Evolutionary conservation across 2,888 invertebrate species (phyloP).

Genomic region (Platycheirus rosarum): DNA sequence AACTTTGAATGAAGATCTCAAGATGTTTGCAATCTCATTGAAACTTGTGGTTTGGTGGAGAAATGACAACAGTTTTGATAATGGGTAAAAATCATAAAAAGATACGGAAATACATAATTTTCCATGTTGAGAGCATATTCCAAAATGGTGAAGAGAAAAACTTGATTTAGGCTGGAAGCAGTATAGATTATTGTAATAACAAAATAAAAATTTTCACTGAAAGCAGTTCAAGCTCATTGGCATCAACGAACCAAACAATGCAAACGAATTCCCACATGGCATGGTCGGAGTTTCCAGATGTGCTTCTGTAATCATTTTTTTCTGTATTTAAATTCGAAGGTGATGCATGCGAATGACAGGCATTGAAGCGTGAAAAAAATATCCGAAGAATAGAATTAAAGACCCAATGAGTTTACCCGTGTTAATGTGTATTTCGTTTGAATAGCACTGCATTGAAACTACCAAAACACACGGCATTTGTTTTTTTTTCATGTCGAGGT

Average conservation of each 20-base stretch:
- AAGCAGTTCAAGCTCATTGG: background rate
- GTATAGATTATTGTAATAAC: too few relatives aligned
- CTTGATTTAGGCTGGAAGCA: too few relatives aligned
- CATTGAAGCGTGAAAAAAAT: constrained; percentile 56
- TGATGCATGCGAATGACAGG: constrained; percentile 32
- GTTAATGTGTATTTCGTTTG: background rate
- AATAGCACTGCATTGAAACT: constrained; percentile 6
- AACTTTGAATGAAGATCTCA: too few relatives aligned
- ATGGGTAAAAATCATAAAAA: too few relatives aligned
- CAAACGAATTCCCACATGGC: constrained; percentile 13
- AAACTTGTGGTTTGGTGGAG: too few relatives aligned
- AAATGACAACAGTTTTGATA: too few relatives aligned
- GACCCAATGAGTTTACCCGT: constrained; percentile 32
- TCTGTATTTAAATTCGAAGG: constrained; percentile 38
- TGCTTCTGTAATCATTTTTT: constrained; percentile 15
- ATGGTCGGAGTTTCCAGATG: background rate
- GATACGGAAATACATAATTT: too few relatives aligned
- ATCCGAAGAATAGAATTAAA: constrained; percentile 32
- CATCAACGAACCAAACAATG: constrained; percentile 11
- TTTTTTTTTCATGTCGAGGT: constrained; percentile 58
- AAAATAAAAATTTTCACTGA: too few relatives aligned
- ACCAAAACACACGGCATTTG: constrained; percentile 25
- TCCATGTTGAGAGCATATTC: too few relatives aligned
- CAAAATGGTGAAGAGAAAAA: too few relatives aligned
- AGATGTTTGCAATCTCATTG: too few relatives aligned